Percentiles rank a stretch among this genome's conserved stretches.
Conservation (phyloP, 1,140 invertebrate species). For the Bicyclus anynana region DNA sequence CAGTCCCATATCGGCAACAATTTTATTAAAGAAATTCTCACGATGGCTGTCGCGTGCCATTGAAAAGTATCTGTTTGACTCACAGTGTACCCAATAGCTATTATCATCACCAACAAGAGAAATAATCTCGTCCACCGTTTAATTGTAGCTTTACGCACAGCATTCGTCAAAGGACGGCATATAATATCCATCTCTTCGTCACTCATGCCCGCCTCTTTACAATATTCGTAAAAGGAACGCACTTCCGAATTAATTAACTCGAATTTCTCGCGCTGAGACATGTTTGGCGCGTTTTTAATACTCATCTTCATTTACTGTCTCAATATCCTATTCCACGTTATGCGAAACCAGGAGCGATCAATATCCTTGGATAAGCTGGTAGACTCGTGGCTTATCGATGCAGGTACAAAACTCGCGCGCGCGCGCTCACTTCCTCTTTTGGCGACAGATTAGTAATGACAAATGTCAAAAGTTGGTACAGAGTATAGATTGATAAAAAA, state of each 20-base stretch:
- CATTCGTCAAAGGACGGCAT: slow-evolving; percentile 80
- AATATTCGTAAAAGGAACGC: slow-evolving; percentile 80
- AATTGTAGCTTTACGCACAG: slow-evolving; percentile 79
- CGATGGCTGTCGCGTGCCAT: slow-evolving; percentile 80
- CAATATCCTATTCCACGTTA: slow-evolving; percentile 34
- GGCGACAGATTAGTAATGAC: not conserved
- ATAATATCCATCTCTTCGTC: slow-evolving; percentile 83
- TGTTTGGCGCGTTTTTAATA: slow-evolving; percentile 56
- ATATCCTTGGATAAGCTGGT: slow-evolving; percentile 43
- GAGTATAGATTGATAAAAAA: too few relatives aligned
- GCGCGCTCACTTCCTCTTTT: slow-evolving; percentile 35
- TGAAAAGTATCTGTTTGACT: slow-evolving; percentile 73
- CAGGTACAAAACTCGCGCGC: slow-evolving; percentile 62
- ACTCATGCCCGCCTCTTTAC: slow-evolving; percentile 82
- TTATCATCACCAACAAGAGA: slow-evolving; percentile 53
- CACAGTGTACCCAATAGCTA: slow-evolving; percentile 67
- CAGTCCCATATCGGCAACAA: slow-evolving; percentile 88
- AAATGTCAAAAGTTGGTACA: not conserved
- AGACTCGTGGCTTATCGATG: slow-evolving; percentile 43
- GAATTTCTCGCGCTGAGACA: slow-evolving; percentile 72
- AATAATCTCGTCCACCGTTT: slow-evolving; percentile 70
- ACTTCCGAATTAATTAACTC: slow-evolving; percentile 78
- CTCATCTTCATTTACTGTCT: slow-evolving; percentile 45
- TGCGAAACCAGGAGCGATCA: slow-evolving; percentile 43
- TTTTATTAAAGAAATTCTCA: slow-evolving; percentile 82